Percentiles rank a stretch among this genome's conserved stretches.
Conservation (phyloP, 2,888 invertebrate species). For the Pimpla rufipes region DNA sequence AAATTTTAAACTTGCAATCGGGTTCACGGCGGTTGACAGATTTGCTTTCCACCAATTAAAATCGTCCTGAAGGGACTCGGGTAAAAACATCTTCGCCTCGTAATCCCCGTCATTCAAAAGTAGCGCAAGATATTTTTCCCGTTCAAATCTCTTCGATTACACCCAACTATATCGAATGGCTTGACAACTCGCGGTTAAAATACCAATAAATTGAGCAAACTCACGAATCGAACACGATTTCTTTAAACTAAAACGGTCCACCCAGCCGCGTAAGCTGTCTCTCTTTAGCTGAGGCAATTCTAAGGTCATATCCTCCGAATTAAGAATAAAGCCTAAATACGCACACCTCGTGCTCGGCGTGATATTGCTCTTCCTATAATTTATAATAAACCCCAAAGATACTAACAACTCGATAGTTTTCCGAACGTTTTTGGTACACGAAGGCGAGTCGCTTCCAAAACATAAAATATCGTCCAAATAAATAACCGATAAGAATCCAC, state of each 20-base stretch:
- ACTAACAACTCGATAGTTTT: background rate
- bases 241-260: background rate
- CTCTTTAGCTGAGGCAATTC: slow-evolving; percentile 9
- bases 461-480: no score
- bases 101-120: background rate
- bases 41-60: slow-evolving; percentile 2
- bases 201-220: no score
- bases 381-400: slow-evolving; percentile 45
- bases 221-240: slow-evolving; percentile 22
- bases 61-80: background rate
- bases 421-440: background rate
- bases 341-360: background rate
- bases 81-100: background rate
- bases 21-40: background rate
- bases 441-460: no score
- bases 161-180: slow-evolving; percentile 42
- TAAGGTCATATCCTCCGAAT: slow-evolving; percentile 29
- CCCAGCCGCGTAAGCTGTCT: background rate
- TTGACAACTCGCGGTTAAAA: slow-evolving; percentile 63
- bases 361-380: slow-evolving; percentile 19
- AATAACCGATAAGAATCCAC: no score
- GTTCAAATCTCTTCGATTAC: background rate
- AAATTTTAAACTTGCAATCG: background rate
- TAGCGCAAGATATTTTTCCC: background rate
- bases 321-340: slow-evolving; percentile 40